phyloP scores from a whole-genome alignment of 2,113 vertebrate genomes.

The Melanotaenia duboulayi region DNA sequence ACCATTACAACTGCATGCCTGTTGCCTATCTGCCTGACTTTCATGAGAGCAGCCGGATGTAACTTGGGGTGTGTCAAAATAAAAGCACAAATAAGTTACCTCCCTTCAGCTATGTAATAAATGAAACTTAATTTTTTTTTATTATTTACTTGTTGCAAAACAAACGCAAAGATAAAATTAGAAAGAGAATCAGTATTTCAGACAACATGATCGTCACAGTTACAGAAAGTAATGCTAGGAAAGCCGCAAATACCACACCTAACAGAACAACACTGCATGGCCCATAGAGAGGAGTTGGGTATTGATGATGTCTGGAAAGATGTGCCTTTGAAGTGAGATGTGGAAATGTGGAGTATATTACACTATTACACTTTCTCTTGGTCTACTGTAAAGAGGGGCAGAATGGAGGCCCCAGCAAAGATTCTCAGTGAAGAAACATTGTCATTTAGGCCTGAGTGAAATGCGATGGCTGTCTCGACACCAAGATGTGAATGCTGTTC shows the following conservation, averaged over 20 bases:
- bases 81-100: too few relatives aligned
- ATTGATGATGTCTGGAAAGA: constrained; percentile 38
- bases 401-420: constrained; percentile 25
- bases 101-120: too few relatives aligned
- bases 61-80: too few relatives aligned
- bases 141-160: too few relatives aligned
- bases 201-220: too few relatives aligned
- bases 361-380: constrained; percentile 39
- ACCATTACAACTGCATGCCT: too few relatives aligned
- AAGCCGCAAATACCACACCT: neutral
- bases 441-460: neutral
- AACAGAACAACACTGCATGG: neutral
- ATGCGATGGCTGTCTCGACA: neutral
- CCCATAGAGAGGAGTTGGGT: constrained; percentile 25
- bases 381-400: constrained; percentile 27
- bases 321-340: constrained; percentile 32
- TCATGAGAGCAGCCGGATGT: too few relatives aligned
- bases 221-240: too few relatives aligned
- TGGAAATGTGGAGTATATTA: constrained; percentile 16
- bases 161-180: too few relatives aligned
- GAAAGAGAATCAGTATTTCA: too few relatives aligned
- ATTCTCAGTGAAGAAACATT: constrained; percentile 36
- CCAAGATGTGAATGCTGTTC: neutral
- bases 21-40: too few relatives aligned
- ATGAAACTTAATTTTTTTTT: too few relatives aligned